These are phyloP conservation scores for Agrilus mali DNA, from an alignment of 2,888 invertebrate genomes.

Conservation along the genomic window DNA sequence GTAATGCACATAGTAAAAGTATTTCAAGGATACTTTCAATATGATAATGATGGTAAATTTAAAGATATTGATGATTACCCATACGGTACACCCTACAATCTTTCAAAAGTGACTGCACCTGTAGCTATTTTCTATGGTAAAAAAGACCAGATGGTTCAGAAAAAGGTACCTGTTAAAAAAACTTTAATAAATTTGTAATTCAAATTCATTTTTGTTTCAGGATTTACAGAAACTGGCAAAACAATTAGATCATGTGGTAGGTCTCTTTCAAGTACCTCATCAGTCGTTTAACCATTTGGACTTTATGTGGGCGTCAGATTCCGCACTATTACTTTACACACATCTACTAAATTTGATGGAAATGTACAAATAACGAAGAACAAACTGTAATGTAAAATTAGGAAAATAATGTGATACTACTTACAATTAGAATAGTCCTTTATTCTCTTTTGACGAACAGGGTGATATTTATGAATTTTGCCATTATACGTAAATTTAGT, in stretches of 20 bases:
- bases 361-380: slow-evolving; percentile 19
- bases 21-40: slow-evolving; percentile 20
- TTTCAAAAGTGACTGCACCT: slow-evolving; percentile 36
- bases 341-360: slow-evolving; percentile 42
- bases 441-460: not conserved
- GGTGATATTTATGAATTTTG: not conserved
- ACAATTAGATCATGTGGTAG: slow-evolving; percentile 41
- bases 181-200: not conserved
- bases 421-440: not conserved
- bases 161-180: slow-evolving; percentile 23
- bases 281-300: slow-evolving; percentile 55
- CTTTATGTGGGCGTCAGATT: slow-evolving; percentile 54
- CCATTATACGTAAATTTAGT: not conserved
- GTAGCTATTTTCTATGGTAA: slow-evolving; percentile 39
- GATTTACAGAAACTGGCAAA: slow-evolving; percentile 44
- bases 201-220: slow-evolving; percentile 22
- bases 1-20: slow-evolving; percentile 33
- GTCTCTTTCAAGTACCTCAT: slow-evolving; percentile 43
- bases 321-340: slow-evolving; percentile 43
- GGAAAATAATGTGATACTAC: no score
- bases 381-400: not conserved
- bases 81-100: slow-evolving; percentile 30
- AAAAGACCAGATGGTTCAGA: slow-evolving; percentile 41
- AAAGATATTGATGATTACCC: slow-evolving; percentile 7
- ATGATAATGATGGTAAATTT: slow-evolving; percentile 8